Evolutionary conservation across 2,797 vertebrate species (phyloP).

Genomic region (Gallinago solitaria): DNA sequence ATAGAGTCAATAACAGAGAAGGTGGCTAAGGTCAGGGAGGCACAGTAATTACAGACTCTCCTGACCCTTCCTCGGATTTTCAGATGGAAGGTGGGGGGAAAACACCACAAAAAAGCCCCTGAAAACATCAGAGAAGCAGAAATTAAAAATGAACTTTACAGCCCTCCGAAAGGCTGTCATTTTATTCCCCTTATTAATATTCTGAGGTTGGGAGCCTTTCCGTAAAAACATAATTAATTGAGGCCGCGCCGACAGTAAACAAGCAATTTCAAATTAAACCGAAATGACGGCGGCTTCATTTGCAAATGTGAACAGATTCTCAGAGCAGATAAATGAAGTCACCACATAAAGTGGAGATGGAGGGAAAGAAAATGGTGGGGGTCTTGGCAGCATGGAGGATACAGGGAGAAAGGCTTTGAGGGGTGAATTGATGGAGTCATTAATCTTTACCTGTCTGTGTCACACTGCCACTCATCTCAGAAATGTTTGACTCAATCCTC

Average conservation of each 20-base stretch:
- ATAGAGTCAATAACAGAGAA: conserved; percentile 75
- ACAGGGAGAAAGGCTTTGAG: conserved; percentile 84
- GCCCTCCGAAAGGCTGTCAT: conserved; percentile 94
- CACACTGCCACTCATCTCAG: conserved; percentile 98
- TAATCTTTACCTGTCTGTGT: conserved; percentile 99
- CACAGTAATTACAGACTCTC: conserved; percentile 80
- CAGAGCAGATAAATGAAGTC: conserved; percentile 99
- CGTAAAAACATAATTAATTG: conserved; percentile 99
- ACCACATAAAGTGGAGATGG: conserved; percentile 79
- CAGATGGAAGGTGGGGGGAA: conserved; percentile 69
- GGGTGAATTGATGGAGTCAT: conserved; percentile 96
- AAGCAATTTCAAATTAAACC: conserved; percentile 99
- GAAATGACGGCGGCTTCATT: conserved; percentile 99
- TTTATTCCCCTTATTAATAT: conserved; percentile 99
- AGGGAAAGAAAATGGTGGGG: conserved; percentile 56
- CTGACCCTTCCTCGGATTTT: conserved; percentile 72
- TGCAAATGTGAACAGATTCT: conserved; percentile 99
- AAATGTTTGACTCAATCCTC: conserved; percentile 94
- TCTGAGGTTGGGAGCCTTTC: conserved; percentile 99
- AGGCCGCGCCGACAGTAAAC: conserved; percentile 99
- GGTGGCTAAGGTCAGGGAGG: conserved; percentile 66
- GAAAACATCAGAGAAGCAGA: conserved; percentile 83
- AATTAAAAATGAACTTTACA: conserved; percentile 99
- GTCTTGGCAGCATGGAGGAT: conserved; percentile 62
- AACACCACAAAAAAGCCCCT: conserved; percentile 70